Percentiles rank a stretch among this genome's conserved stretches.
phyloP scores from a whole-genome alignment of 2,113 vertebrate species.

The Plestiodon gilberti region DNA sequence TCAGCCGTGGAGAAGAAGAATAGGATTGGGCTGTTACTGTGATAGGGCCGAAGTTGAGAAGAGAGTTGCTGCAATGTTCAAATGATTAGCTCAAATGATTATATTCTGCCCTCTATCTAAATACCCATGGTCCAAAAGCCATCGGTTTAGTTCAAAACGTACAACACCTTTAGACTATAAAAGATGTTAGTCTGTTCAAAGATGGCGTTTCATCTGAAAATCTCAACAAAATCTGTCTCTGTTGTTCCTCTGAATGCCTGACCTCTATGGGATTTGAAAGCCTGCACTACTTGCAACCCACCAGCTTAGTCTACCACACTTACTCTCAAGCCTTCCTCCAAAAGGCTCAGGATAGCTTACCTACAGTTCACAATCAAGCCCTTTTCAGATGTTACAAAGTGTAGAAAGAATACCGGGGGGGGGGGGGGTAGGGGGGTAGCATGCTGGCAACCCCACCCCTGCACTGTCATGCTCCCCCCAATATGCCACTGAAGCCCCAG shows the following conservation, averaged over 20 bases:
- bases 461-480: too few relatives aligned
- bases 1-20: too few relatives aligned
- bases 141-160: background rate
- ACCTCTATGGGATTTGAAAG: background rate
- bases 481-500: too few relatives aligned
- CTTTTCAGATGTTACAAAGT: too few relatives aligned
- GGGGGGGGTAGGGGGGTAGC: too few relatives aligned
- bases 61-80: background rate
- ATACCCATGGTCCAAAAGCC: background rate
- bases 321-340: too few relatives aligned
- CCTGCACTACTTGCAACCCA: background rate
- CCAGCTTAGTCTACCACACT: background rate
- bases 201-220: background rate
- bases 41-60: background rate
- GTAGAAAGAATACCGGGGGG: too few relatives aligned
- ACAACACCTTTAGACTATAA: background rate
- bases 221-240: background rate
- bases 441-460: too few relatives aligned
- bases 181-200: background rate
- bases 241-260: background rate
- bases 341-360: background rate
- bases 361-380: background rate
- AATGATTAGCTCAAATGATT: background rate
- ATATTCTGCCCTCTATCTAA: background rate
- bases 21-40: too few relatives aligned